A percentile compares a stretch with the other conserved stretches of the same genome.
Evolutionary conservation across 2,797 vertebrate species (phyloP).

Genomic region (Clarias laeviceps): DNA sequence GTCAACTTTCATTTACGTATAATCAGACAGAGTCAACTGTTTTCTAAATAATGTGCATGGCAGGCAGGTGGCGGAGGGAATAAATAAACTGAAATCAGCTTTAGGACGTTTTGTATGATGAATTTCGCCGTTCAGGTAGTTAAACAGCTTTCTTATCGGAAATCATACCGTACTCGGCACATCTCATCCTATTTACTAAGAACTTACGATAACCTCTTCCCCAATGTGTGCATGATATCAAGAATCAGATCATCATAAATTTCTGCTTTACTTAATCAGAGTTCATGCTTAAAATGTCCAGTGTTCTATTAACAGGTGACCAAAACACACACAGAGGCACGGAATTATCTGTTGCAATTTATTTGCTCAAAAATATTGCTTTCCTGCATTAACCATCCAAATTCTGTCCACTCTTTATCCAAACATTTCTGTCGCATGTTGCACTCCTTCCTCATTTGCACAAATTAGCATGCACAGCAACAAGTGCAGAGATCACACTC

Average conservation of each 20-base stretch:
- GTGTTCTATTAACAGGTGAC: too few species aligned
- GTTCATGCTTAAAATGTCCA: not conserved
- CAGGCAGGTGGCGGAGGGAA: not conserved
- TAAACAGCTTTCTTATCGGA: conserved; percentile 32
- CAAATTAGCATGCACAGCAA: conserved; percentile 81
- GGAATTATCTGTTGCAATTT: not conserved
- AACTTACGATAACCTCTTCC: conserved; percentile 24
- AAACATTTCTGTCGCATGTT: conserved; percentile 69
- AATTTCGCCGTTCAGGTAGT: conserved; percentile 68
- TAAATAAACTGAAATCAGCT: conserved; percentile 72
- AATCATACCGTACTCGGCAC: conserved; percentile 6
- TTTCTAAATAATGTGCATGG: conserved; percentile 83
- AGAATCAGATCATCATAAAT: conserved; percentile 39
- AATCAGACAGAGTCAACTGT: conserved; percentile 83
- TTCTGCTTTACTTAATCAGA: conserved; percentile 32
- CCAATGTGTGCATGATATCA: conserved; percentile 22
- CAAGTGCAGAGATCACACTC: conserved; percentile 64
- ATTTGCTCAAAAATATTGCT: not conserved
- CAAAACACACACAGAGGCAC: not conserved
- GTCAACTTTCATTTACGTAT: conserved; percentile 97
- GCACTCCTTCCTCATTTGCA: conserved; percentile 74
- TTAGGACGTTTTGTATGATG: conserved; percentile 76
- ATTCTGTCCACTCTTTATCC: conserved; percentile 50
- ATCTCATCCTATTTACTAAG: conserved; percentile 27
- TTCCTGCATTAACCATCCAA: not conserved